A percentile compares a stretch with the other conserved stretches of the same genome.
Evolutionary conservation across 2,888 invertebrate species (phyloP).

Genomic region (Ceratothoa steindachneri): DNA sequence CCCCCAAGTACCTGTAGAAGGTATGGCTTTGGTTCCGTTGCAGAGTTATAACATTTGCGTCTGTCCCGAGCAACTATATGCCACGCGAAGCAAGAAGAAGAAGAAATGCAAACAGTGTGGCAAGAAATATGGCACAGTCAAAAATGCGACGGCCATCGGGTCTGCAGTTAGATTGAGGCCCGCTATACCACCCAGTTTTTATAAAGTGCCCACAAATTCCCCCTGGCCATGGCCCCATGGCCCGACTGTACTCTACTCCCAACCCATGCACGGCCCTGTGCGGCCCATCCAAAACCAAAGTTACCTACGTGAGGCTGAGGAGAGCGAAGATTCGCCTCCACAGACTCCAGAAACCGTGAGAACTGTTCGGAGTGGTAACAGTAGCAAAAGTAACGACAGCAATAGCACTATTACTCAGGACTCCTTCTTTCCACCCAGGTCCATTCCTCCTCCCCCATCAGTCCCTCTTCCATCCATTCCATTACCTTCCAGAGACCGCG

Average conservation of each 20-base stretch:
- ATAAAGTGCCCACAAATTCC: slow-evolving; percentile 21
- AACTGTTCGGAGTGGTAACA: slow-evolving; percentile 32
- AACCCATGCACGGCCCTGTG: not conserved
- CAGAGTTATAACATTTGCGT: slow-evolving; percentile 39
- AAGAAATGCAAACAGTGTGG: slow-evolving; percentile 46
- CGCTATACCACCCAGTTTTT: slow-evolving; percentile 31
- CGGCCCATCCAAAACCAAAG: slow-evolving; percentile 1
- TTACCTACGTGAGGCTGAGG: slow-evolving; percentile 2
- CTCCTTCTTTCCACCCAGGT: slow-evolving; percentile 9
- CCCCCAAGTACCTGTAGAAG: not conserved
- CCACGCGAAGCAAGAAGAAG: slow-evolving; percentile 41
- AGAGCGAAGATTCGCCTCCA: slow-evolving; percentile 42
- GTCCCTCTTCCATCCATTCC: not conserved
- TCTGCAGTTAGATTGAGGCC: slow-evolving; percentile 29
- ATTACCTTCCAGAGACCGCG: not conserved
- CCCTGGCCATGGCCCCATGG: not conserved
- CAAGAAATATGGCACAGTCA: slow-evolving; percentile 35
- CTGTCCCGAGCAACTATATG: slow-evolving; percentile 30
- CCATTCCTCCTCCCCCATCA: slow-evolving; percentile 17
- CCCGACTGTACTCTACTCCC: not conserved
- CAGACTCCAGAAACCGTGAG: slow-evolving; percentile 46
- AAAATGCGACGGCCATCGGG: slow-evolving; percentile 27
- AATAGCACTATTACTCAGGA: slow-evolving; percentile 39
- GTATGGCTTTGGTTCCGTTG: slow-evolving; percentile 31
- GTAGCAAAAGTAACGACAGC: slow-evolving; percentile 37